These are phyloP conservation scores for Aphodius sticticus DNA, from an alignment of 2,888 invertebrate genomes.

Conservation along the genomic window DNA sequence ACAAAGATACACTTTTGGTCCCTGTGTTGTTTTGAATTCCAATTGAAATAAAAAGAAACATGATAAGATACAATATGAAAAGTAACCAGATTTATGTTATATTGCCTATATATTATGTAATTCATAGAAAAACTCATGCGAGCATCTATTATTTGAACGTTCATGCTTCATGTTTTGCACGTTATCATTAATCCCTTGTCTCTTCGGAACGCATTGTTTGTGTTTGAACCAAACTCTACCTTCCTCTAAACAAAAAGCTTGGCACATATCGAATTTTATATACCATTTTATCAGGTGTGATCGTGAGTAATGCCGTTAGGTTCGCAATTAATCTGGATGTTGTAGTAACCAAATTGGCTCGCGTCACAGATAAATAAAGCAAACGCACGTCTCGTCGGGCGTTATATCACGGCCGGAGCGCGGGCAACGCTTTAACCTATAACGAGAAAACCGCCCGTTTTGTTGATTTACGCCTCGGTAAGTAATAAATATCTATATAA, in stretches of 20 bases:
- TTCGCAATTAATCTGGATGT: background rate
- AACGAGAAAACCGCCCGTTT: slow-evolving; percentile 22
- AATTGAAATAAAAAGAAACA: too few species aligned
- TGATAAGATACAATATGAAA: too few species aligned
- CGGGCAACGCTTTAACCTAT: slow-evolving; percentile 19
- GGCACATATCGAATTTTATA: background rate
- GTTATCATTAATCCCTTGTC: too few species aligned
- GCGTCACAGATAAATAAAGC: slow-evolving; percentile 4
- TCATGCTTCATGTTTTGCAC: too few species aligned
- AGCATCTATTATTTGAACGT: too few species aligned
- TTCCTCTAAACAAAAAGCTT: background rate
- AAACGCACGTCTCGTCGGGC: background rate
- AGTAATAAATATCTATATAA: slow-evolving; percentile 27
- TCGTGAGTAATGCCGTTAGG: background rate
- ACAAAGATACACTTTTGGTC: too few species aligned
- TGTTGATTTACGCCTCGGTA: slow-evolving; percentile 23
- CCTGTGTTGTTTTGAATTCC: too few species aligned
- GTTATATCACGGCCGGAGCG: background rate
- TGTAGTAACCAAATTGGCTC: background rate
- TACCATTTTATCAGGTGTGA: background rate
- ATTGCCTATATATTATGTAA: too few species aligned
- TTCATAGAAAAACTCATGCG: too few species aligned
- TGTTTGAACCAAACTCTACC: background rate
- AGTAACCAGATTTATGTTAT: too few species aligned
- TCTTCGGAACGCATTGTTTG: too few species aligned